phyloP scores from a whole-genome alignment of 2,888 invertebrate species.

The Temnothorax ravouxi region DNA sequence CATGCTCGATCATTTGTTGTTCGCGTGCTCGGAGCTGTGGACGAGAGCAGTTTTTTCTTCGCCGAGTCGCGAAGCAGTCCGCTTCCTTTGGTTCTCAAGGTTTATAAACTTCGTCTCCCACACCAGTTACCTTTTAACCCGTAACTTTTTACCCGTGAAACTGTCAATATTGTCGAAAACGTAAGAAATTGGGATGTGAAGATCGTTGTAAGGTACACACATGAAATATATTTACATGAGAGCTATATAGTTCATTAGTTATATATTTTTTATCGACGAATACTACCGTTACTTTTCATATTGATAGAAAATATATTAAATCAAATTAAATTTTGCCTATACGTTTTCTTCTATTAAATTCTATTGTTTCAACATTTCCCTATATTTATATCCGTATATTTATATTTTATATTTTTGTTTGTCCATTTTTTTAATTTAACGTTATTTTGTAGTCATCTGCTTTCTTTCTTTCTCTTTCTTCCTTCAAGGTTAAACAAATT shows the following conservation, averaged over 20 bases:
- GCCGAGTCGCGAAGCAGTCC: slow-evolving; percentile 17
- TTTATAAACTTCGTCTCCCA: slow-evolving; percentile 63
- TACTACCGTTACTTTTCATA: background rate
- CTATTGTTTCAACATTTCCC: background rate
- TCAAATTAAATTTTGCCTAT: background rate
- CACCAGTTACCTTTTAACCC: slow-evolving; percentile 51
- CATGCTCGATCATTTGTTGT: slow-evolving; percentile 37
- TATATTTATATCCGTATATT: background rate
- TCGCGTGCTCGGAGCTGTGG: background rate
- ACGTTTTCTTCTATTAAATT: background rate
- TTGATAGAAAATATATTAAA: background rate
- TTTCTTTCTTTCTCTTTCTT: background rate
- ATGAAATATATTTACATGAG: background rate
- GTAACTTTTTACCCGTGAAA: slow-evolving; percentile 25
- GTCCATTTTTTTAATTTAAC: background rate
- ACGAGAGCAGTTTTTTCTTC: slow-evolving; percentile 58
- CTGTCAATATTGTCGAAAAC: slow-evolving; percentile 12
- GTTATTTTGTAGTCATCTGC: background rate
- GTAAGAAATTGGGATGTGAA: background rate
- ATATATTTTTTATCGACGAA: background rate
- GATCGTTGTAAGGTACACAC: background rate
- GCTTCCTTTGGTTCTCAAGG: slow-evolving; percentile 68
- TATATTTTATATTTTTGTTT: background rate
- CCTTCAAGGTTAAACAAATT: background rate
- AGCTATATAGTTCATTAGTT: background rate